Conservation (phyloP, 2,888 invertebrate species). For the Eucera pruinosa region DNA sequence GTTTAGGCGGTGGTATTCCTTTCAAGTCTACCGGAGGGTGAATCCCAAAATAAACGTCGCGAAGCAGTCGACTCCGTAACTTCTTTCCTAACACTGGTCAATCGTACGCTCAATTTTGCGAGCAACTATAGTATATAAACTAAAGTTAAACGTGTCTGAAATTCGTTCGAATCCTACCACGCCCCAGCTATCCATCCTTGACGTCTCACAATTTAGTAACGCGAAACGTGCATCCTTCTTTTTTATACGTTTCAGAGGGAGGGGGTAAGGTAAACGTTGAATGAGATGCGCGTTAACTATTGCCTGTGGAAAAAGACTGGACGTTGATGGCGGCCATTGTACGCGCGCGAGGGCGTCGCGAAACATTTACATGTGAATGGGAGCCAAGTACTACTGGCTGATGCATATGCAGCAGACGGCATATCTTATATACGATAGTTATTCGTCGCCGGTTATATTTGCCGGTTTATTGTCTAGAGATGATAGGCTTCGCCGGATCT, state of each 20-base stretch:
- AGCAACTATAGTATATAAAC: no score
- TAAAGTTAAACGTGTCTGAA: no score
- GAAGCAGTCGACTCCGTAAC: no score
- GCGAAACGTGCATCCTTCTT: neutral
- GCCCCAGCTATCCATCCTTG: no score
- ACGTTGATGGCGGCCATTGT: constrained; percentile 29
- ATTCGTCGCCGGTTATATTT: constrained; percentile 39
- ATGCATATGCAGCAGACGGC: constrained; percentile 51
- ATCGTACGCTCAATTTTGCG: no score
- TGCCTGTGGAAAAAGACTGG: constrained; percentile 12
- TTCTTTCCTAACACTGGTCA: no score
- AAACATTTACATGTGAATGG: constrained; percentile 59
- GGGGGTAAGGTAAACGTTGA: no score
- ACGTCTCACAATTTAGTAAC: no score
- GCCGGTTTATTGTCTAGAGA: constrained; percentile 32
- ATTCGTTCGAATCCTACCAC: no score
- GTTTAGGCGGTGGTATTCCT: no score
- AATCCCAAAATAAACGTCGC: no score
- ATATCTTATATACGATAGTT: constrained; percentile 34
- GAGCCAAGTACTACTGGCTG: constrained; percentile 17
- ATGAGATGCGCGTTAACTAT: neutral
- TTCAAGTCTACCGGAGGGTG: no score
- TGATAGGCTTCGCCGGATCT: constrained; percentile 21
- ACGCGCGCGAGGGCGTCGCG: neutral
- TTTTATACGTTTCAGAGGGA: neutral